These are phyloP conservation scores for Leptopilina drosophilae DNA, from an alignment of 2,888 invertebrate species.

Conservation along the genomic window DNA sequence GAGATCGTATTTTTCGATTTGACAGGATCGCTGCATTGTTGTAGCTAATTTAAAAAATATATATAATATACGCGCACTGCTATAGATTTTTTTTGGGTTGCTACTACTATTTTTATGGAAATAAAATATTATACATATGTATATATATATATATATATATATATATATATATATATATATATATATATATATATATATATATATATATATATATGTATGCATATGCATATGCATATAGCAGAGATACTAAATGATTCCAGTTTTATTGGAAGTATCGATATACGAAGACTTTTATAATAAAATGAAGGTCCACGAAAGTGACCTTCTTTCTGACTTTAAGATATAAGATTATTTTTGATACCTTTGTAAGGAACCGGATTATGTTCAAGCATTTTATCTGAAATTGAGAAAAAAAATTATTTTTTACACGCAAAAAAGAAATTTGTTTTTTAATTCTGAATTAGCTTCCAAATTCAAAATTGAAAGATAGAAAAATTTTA, in stretches of 20 bases:
- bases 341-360: constrained; percentile 69
- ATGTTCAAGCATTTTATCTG: constrained; percentile 63
- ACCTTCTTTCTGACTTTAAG: constrained; percentile 56
- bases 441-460: not conserved
- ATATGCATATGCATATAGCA: constrained; percentile 56
- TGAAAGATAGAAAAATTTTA: not conserved
- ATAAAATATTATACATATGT: constrained; percentile 60
- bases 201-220: constrained; percentile 51
- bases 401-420: not conserved
- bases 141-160: constrained; percentile 52
- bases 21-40: constrained; percentile 53
- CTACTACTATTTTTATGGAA: constrained; percentile 71
- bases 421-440: not conserved
- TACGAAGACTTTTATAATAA: constrained; percentile 66
- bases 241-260: constrained; percentile 72
- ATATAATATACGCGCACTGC: constrained; percentile 62
- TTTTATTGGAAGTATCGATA: constrained; percentile 75
- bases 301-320: constrained; percentile 47
- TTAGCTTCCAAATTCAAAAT: not conserved
- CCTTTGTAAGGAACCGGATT: constrained; percentile 63
- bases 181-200: constrained; percentile 47
- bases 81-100: constrained; percentile 70
- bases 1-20: constrained; percentile 54
- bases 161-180: constrained; percentile 40
- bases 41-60: constrained; percentile 52